Evolutionary conservation across 2,888 invertebrate species (phyloP).

Genomic region (Shargacucullia verbasci): DNA sequence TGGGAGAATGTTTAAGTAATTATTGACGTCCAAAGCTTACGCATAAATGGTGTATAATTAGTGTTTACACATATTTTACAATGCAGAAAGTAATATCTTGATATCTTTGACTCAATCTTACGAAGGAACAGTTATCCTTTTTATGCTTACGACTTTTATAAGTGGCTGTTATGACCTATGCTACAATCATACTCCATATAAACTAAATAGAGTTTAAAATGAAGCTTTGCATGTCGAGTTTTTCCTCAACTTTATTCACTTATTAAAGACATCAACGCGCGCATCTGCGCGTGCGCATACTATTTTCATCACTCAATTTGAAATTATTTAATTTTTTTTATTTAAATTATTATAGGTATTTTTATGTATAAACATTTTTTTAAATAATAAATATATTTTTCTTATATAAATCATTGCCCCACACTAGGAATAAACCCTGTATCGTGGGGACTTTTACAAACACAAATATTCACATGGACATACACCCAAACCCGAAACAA

Average conservation of each 20-base stretch:
- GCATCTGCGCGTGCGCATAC: conserved; percentile 56
- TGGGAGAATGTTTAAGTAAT: conserved; percentile 27
- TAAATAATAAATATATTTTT: no score
- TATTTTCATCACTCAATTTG: conserved; percentile 5
- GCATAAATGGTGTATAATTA: conserved; percentile 44
- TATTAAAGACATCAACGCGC: conserved; percentile 73
- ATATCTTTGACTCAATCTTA: conserved; percentile 35
- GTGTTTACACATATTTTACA: conserved; percentile 36
- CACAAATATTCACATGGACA: no score
- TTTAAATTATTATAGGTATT: no score
- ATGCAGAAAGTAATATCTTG: conserved; percentile 37
- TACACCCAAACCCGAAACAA: no score
- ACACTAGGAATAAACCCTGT: no score
- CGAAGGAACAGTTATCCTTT: conserved; percentile 45
- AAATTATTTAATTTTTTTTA: no score
- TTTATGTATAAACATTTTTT: no score
- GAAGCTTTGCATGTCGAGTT: conserved; percentile 1
- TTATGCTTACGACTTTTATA: conserved; percentile 29
- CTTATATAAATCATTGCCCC: no score
- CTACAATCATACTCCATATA: conserved; percentile 25
- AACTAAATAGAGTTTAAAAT: conserved; percentile 6
- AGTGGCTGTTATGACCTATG: conserved; percentile 38
- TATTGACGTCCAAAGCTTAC: conserved; percentile 41
- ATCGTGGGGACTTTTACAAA: no score
- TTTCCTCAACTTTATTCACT: conserved; percentile 20